A percentile compares a stretch with the other conserved stretches of the same genome.
Conservation (phyloP, 2,888 invertebrate genomes). For the Temnothorax rugatulus region DNA sequence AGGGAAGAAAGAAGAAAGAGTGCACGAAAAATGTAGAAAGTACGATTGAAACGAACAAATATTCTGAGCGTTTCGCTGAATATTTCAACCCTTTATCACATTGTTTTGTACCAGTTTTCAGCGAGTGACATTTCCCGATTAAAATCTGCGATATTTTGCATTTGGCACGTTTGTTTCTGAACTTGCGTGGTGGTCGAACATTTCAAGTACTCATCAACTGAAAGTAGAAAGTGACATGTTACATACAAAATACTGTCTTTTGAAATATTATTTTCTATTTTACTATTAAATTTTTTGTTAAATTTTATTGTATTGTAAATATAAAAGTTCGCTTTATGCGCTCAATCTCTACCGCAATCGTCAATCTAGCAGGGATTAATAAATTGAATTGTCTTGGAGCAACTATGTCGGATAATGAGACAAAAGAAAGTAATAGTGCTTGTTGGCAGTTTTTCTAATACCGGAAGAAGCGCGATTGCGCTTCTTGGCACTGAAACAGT, state of each 20-base stretch:
- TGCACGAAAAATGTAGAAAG: slow-evolving; percentile 6
- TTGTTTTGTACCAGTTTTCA: not conserved
- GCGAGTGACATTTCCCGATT: slow-evolving; percentile 17
- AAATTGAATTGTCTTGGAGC: slow-evolving; percentile 3
- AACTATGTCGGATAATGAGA: not conserved
- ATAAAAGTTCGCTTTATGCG: not conserved
- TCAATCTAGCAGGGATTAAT: not conserved
- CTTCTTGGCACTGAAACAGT: not conserved
- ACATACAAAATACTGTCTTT: not conserved
- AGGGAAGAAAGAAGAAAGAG: not conserved
- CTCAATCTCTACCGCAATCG: not conserved
- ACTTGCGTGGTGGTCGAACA: not conserved
- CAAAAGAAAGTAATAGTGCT: not conserved
- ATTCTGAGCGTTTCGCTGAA: slow-evolving; percentile 2
- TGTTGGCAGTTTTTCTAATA: not conserved
- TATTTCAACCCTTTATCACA: slow-evolving; percentile 19
- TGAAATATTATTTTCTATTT: not conserved
- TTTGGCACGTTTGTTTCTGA: not conserved
- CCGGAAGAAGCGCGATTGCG: not conserved
- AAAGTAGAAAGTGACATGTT: not conserved
- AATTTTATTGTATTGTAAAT: not conserved
- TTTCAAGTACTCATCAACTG: not conserved
- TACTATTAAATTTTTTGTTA: not conserved
- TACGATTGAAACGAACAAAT: slow-evolving; percentile 11
- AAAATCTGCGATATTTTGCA: slow-evolving; percentile 20